A percentile compares a stretch with the other conserved stretches of the same genome.
phyloP scores from a whole-genome alignment of 2,888 invertebrate genomes.

The Odontomyia ornata region DNA sequence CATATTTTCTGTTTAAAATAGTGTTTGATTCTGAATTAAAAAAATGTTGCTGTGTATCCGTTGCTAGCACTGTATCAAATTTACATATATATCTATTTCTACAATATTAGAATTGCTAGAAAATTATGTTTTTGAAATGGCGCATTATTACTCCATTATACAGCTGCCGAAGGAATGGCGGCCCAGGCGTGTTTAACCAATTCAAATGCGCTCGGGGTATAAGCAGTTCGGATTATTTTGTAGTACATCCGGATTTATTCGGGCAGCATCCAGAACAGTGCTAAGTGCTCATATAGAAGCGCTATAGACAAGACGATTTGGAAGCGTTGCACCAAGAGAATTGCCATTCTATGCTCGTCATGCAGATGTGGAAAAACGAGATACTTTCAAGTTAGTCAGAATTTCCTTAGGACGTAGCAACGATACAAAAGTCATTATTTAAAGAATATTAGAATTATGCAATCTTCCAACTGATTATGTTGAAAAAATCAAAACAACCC shows the following conservation, averaged over 20 bases:
- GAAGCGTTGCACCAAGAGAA: too few relatives aligned
- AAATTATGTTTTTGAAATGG: not conserved
- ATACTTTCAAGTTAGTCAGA: conserved; percentile 74
- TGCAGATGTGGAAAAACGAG: conserved; percentile 46
- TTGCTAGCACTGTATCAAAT: conserved; percentile 38
- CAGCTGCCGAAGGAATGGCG: conserved; percentile 27
- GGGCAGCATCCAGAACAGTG: conserved; percentile 89
- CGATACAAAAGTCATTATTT: too few relatives aligned
- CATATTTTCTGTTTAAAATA: not conserved
- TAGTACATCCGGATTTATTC: conserved; percentile 95
- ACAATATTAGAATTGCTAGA: not conserved
- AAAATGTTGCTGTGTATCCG: conserved; percentile 31
- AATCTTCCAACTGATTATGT: conserved; percentile 87
- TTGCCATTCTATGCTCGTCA: too few relatives aligned
- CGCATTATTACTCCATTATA: not conserved
- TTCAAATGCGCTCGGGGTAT: conserved; percentile 58
- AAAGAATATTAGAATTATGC: conserved; percentile 78
- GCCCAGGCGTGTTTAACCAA: not conserved
- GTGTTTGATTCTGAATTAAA: conserved; percentile 10
- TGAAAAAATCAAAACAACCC: conserved; percentile 71
- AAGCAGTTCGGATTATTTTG: conserved; percentile 88
- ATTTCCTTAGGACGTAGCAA: too few relatives aligned
- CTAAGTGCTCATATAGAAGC: conserved; percentile 86
- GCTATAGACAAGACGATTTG: too few relatives aligned
- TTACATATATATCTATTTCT: not conserved